Percentiles rank a stretch among this genome's conserved stretches.
phyloP scores from a whole-genome alignment of 2,113 vertebrate genomes.

The Numida meleagris region DNA sequence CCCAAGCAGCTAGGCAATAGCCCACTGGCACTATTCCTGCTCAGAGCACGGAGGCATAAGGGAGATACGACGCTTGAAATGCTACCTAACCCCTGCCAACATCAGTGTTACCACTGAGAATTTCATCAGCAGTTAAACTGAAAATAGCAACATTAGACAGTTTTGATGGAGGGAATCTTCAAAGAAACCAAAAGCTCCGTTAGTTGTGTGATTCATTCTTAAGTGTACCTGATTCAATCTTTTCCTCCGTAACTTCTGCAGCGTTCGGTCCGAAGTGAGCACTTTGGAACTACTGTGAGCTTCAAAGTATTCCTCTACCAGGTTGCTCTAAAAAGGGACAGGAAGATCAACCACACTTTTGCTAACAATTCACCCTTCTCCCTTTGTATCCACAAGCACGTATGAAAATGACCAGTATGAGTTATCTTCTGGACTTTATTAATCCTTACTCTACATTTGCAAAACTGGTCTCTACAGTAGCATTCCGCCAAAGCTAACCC shows the following conservation, averaged over 20 bases:
- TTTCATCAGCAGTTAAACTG: neutral
- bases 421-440: too few relatives aligned
- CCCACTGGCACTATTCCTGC: neutral
- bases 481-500: neutral
- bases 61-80: neutral
- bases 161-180: neutral
- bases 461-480: neutral
- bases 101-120: neutral
- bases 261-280: constrained; percentile 91
- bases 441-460: neutral
- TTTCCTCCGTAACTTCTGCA: constrained; percentile 88
- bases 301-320: constrained; percentile 96
- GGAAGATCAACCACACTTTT: neutral
- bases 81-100: neutral
- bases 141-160: neutral
- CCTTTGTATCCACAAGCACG: neutral
- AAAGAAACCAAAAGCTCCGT: neutral
- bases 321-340: constrained; percentile 76
- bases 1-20: neutral
- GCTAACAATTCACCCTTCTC: neutral
- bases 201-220: neutral
- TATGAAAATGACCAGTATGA: neutral
- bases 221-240: constrained; percentile 88
- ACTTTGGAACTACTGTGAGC: constrained; percentile 96
- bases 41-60: neutral